Evolutionary conservation across 2,797 vertebrate species (phyloP).

Genomic region (Carapus acus): DNA sequence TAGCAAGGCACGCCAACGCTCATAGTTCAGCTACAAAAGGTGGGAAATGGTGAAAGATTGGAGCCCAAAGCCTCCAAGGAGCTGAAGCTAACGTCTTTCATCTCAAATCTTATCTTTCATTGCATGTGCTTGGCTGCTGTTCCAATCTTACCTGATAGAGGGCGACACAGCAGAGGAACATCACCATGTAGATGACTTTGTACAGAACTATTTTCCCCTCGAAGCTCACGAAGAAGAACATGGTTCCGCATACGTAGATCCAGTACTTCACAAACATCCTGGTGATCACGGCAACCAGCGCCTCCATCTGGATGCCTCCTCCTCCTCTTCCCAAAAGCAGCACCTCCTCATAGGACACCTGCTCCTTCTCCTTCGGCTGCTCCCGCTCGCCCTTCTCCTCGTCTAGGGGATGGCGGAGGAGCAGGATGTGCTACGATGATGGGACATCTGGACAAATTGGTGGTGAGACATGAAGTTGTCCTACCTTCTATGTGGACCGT

Average conservation of each 20-base stretch:
- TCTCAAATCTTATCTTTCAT: no score
- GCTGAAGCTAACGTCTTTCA: no score
- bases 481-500: conserved; percentile 80
- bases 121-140: no score
- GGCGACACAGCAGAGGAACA: conserved; percentile 91
- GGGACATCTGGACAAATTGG: neutral
- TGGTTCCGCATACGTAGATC: conserved; percentile 94
- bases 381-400: conserved; percentile 38
- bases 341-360: conserved; percentile 61
- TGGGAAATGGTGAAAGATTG: neutral
- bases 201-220: conserved; percentile 94
- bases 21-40: conserved; percentile 82
- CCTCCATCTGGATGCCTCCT: conserved; percentile 83
- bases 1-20: conserved; percentile 87
- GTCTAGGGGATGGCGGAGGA: conserved; percentile 9
- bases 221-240: conserved; percentile 98
- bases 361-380: conserved; percentile 23
- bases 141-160: conserved; percentile 95
- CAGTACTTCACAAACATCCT: conserved; percentile 94
- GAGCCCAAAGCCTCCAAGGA: no score
- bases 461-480: conserved; percentile 4
- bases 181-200: conserved; percentile 98
- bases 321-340: conserved; percentile 42
- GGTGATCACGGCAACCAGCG: conserved; percentile 83
- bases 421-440: no score